phyloP scores from a whole-genome alignment of 2,888 invertebrate species.

The Pheosia gnoma region DNA sequence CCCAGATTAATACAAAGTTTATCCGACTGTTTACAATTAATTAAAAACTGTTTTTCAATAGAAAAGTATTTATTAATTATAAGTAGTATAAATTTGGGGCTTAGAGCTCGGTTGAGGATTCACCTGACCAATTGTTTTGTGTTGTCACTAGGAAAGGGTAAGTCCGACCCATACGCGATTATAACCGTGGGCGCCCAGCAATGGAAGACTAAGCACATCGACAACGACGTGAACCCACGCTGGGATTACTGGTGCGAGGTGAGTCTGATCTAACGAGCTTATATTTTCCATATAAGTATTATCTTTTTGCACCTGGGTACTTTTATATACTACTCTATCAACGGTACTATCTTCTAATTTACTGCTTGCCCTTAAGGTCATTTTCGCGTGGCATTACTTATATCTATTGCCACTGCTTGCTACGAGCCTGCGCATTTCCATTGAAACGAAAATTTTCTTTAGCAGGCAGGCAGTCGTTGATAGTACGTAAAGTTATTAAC shows the following conservation, averaged over 20 bases:
- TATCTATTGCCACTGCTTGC: constrained; percentile 7
- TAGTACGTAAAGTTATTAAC: constrained; percentile 20
- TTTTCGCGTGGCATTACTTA: constrained; percentile 10
- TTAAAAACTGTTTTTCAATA: too few relatives aligned
- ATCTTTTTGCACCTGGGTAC: constrained; percentile 18
- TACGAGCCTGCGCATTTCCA: too few relatives aligned
- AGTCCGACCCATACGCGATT: constrained; percentile 98
- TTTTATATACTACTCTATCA: background rate
- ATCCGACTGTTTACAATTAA: too few relatives aligned
- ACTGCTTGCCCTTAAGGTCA: too few relatives aligned
- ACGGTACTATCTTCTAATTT: too few relatives aligned
- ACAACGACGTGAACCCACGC: constrained; percentile 96
- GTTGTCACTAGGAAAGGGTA: constrained; percentile 89
- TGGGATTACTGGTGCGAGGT: constrained; percentile 99
- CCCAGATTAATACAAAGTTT: too few relatives aligned
- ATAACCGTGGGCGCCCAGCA: constrained; percentile 96
- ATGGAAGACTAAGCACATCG: constrained; percentile 96
- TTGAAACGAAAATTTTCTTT: too few relatives aligned
- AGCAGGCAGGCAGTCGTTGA: too few relatives aligned
- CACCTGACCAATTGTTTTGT: constrained; percentile 13
- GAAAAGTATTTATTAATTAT: too few relatives aligned
- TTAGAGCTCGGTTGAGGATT: too few relatives aligned
- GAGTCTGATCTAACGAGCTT: constrained; percentile 29
- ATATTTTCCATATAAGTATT: background rate
- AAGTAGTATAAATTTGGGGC: too few relatives aligned